Conservation (phyloP, 1,140 invertebrate genomes). For the Ostrea edulis region DNA sequence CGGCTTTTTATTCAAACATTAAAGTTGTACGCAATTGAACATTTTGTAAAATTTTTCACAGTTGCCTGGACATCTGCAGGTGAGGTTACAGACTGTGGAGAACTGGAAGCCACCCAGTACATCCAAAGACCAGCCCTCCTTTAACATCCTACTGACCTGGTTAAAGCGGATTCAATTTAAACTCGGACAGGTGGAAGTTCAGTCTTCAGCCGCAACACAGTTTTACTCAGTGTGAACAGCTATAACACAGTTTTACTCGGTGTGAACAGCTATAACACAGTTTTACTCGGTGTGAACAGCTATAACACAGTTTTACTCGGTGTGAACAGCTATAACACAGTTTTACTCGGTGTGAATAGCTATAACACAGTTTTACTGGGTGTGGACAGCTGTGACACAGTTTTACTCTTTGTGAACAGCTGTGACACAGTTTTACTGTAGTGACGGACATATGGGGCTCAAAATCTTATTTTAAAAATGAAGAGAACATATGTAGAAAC, state of each 20-base stretch:
- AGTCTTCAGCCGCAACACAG: conserved; percentile 94
- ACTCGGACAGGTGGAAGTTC: conserved; percentile 98
- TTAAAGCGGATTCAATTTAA: conserved; percentile 96
- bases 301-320: background rate
- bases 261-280: conserved; percentile 87
- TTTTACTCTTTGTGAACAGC: conserved; percentile 87
- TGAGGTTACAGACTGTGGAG: conserved; percentile 92
- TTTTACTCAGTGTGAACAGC: conserved; percentile 87
- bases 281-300: conserved; percentile 87
- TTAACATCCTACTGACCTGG: conserved; percentile 87
- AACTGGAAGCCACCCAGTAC: conserved; percentile 83
- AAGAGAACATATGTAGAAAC: no score
- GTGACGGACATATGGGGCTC: no score
- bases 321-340: conserved; percentile 91
- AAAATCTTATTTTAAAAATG: no score
- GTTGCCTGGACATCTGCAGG: conserved; percentile 93
- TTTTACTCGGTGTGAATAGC: conserved; percentile 87
- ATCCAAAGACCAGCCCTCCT: conserved; percentile 74
- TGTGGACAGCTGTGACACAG: conserved; percentile 91
- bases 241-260: background rate
- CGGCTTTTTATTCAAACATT: no score
- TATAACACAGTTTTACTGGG: background rate
- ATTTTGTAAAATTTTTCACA: conserved; percentile 75
- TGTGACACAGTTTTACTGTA: background rate
- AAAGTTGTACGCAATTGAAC: no score